phyloP scores from a whole-genome alignment of 1,140 invertebrate genomes.

The Zaprionus africanus region DNA sequence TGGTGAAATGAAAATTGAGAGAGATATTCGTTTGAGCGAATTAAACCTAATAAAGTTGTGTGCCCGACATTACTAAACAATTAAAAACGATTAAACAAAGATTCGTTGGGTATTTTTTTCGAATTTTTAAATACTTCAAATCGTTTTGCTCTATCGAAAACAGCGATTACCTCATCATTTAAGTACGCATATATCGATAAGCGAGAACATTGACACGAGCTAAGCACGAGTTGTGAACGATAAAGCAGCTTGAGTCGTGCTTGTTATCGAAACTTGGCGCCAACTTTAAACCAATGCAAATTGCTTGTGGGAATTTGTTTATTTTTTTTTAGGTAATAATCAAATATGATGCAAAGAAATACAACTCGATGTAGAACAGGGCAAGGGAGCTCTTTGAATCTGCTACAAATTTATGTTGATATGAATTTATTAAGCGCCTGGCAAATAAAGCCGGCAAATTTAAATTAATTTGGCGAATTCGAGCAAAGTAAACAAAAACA shows the following conservation, averaged over 20 bases:
- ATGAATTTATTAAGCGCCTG: constrained; percentile 25
- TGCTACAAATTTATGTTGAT: constrained; percentile 11
- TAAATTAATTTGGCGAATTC: constrained; percentile 36
- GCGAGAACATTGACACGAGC: constrained; percentile 1
- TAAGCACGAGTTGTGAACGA: constrained; percentile 1
- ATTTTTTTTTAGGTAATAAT: neutral
- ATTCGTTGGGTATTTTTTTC: neutral
- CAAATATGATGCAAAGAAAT: neutral
- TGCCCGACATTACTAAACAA: constrained; percentile 21
- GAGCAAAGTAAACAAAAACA: constrained; percentile 43
- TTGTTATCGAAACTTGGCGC: constrained; percentile 21
- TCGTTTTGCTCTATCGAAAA: neutral
- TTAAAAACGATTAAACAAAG: neutral
- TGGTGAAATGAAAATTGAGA: constrained; percentile 38
- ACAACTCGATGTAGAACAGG: neutral
- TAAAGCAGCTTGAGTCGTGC: neutral
- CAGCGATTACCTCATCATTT: neutral
- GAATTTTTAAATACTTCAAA: neutral
- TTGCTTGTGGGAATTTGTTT: neutral
- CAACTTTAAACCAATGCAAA: neutral
- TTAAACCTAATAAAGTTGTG: constrained; percentile 65
- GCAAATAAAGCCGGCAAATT: constrained; percentile 42
- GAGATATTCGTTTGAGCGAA: constrained; percentile 54
- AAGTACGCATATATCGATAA: constrained; percentile 3
- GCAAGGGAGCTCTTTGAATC: neutral